Evolutionary conservation across 2,113 vertebrate species (phyloP).

Genomic region (Hyaena hyaena): DNA sequence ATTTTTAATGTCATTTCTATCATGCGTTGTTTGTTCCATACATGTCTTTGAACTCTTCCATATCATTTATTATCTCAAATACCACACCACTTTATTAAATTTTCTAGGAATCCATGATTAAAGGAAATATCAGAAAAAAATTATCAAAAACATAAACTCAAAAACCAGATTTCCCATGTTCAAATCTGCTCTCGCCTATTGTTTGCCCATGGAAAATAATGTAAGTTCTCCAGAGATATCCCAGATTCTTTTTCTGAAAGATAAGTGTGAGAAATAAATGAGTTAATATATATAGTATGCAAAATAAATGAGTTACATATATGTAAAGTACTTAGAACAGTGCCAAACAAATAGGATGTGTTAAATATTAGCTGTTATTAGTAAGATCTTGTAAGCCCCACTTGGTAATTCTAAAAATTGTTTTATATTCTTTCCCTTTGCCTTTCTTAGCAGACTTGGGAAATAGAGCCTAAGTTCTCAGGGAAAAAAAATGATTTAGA

Average conservation of each 20-base stretch:
- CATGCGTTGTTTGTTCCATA: not conserved
- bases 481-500: not conserved
- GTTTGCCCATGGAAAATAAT: not conserved
- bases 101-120: not conserved
- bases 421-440: not conserved
- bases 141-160: not conserved
- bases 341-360: too few relatives aligned
- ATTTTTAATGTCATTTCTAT: not conserved
- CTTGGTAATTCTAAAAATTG: not conserved
- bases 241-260: not conserved
- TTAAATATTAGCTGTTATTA: not conserved
- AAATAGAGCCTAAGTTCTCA: not conserved
- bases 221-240: not conserved
- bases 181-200: not conserved
- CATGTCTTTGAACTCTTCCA: not conserved
- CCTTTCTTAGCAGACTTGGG: not conserved
- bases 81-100: not conserved
- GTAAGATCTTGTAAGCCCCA: not conserved
- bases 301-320: not conserved
- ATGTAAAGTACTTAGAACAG: too few relatives aligned
- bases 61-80: not conserved
- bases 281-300: not conserved
- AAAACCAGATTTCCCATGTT: not conserved
- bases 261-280: not conserved
- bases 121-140: not conserved